Evolutionary conservation across 1,140 invertebrate genomes (phyloP), one percentile per base, ranked within the genome.

Genomic region (Galleria mellonella): DNA sequence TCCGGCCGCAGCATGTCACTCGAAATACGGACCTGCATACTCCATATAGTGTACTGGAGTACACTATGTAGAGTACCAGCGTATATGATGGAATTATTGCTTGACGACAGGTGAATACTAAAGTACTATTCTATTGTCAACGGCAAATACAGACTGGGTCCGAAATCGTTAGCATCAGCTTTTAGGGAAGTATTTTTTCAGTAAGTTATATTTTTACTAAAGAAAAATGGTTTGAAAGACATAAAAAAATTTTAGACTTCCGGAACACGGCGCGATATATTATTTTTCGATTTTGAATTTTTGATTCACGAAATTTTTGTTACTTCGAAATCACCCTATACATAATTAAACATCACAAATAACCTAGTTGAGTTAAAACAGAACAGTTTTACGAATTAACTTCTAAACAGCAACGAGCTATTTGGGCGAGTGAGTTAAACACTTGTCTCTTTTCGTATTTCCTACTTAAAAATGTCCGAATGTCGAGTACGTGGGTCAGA

Each of bases 391-490:
- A 49, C 45, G 45, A 11, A 30, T 46, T 46, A 46, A 46, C 33
- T 33, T 33, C 17, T 13, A 17, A 10, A 11, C 15, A 27, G 41
- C 31, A 43, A 54, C 49, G 40, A 51, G 41, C 44, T 52, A 49
- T 57, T 46, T 9, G 43, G 47, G 48, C 43, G 47, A 57, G 33
- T 31, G 31, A 36, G 44, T 31, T 51, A 41, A 47, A 40, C 30
- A 46, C 17, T 23, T 38, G 47, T 55, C 48, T 53, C 47, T 50
- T 54, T 68, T 54, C 51, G 61, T 64, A 66, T 72, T 63, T 65
- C 60, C 55, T 69, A 69, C 58, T 74, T 72, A 68, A 74, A 77
- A 76, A 68, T 51, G 72, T 74, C 71, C 55, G 49, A 64, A 51
- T 42, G 43, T 42, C 44, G 47, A 55, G 49, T 33, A 46, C 46